Evolutionary conservation across 2,113 vertebrate species (phyloP).

Genomic region (Nanorana parkeri): DNA sequence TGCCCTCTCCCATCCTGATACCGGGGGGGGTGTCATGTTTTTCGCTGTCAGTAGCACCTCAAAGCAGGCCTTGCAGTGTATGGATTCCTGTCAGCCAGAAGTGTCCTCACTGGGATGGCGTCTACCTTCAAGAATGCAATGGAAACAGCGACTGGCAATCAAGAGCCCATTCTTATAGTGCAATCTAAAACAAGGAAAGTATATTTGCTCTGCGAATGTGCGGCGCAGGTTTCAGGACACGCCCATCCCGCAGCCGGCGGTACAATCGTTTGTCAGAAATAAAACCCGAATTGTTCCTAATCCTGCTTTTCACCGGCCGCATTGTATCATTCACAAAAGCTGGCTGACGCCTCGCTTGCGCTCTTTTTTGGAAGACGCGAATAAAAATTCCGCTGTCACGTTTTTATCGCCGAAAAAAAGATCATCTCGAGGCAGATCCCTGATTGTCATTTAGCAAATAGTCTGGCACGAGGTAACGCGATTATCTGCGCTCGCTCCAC

Average conservation of each 20-base stretch:
- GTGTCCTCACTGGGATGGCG: too few relatives aligned
- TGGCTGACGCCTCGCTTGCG: neutral
- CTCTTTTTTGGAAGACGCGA: neutral
- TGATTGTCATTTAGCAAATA: slow-evolving; percentile 18
- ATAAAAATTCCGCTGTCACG: neutral
- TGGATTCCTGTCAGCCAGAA: too few relatives aligned
- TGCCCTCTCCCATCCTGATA: too few relatives aligned
- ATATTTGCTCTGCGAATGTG: neutral
- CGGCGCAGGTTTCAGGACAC: neutral
- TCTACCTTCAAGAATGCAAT: too few relatives aligned
- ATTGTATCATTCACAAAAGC: neutral
- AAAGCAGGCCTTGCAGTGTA: too few relatives aligned
- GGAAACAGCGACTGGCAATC: too few relatives aligned
- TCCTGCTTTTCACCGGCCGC: neutral
- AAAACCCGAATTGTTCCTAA: neutral
- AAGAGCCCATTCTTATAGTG: too few relatives aligned
- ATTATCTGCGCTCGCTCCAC: neutral
- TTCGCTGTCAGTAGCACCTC: too few relatives aligned
- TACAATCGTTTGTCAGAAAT: slow-evolving; percentile 21
- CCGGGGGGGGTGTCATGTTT: too few relatives aligned
- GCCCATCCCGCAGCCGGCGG: neutral
- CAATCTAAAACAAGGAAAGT: neutral
- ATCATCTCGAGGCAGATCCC: slow-evolving; percentile 10
- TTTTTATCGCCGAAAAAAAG: slow-evolving; percentile 1
- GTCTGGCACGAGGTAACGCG: neutral